Evolutionary conservation across 2,113 vertebrate species (phyloP).

Genomic region (Fregata magnificens): DNA sequence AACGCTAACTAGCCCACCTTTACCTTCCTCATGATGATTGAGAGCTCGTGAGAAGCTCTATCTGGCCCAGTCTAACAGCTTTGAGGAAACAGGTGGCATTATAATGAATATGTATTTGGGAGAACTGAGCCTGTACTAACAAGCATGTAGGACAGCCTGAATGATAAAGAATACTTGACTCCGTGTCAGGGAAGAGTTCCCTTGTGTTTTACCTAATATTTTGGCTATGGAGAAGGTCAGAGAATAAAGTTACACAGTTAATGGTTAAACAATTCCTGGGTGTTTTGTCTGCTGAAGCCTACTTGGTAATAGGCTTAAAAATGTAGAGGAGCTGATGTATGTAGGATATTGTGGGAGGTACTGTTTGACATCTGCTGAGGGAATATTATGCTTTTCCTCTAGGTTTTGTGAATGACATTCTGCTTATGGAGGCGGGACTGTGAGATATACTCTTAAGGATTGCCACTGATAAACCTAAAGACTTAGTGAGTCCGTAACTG

Average conservation of each 20-base stretch:
- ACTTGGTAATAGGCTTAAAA: slow-evolving; percentile 23
- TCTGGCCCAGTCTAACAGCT: not conserved
- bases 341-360: slow-evolving; percentile 59
- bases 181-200: not conserved
- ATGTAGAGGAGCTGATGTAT: slow-evolving; percentile 33
- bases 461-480: slow-evolving; percentile 23
- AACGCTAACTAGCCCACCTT: not conserved
- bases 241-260: not conserved
- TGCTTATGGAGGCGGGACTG: slow-evolving; percentile 49
- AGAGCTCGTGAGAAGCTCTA: not conserved
- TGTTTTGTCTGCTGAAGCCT: slow-evolving; percentile 15
- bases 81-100: not conserved
- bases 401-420: slow-evolving; percentile 61
- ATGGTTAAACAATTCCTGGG: not conserved
- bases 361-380: slow-evolving; percentile 56
- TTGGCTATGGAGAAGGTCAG: not conserved
- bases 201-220: not conserved
- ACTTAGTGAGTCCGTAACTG: not conserved
- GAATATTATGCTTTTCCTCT: slow-evolving; percentile 46
- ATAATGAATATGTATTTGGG: not conserved
- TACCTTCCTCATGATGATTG: not conserved
- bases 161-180: not conserved
- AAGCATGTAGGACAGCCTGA: not conserved
- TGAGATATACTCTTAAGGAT: not conserved
- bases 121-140: not conserved